Base-by-base conservation (phyloP, 2,888 invertebrate species). In the Aphidius colemani region DNA sequence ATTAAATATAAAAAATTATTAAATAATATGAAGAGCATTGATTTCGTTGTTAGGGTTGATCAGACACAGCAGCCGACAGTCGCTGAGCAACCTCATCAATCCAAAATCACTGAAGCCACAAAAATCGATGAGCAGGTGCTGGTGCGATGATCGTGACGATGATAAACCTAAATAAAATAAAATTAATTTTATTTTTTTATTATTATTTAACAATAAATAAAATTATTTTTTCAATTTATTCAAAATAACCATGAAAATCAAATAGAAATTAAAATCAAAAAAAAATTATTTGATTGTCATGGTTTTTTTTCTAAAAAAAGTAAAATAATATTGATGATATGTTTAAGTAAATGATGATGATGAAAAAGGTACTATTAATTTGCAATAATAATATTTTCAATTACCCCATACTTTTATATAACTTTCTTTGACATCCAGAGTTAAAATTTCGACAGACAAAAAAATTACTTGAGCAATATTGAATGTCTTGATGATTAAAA, bases 91-190 rank as follows among this genome's bases (percentile, higher is more conserved):
- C 30, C 30, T 56, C 18, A 18, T 46, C 46, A 46, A 39, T 57
- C 39, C 10, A 39, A 46, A 57, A 46, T 18, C 45, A 57, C 7
- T 57, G 57, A 11, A 57, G 57, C 55, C 13, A 46, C 39, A 57
- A 18, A 11, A 56, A 10, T 8, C 40, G 51, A 18, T 51, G 10
- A 46, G 53, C 67, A 67, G 63, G 60, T 63, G 57, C 40, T 30
- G 30, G 57, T 48, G 46, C 45, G 46, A 9, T 57, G 57, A 51
- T 61, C 57, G 11, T 41, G 48, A 39, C 45, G 46, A 39, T 41
- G 11, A 55, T 61, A 18, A 2, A 18, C 13, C 13, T 18, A 18
- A 18, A 18, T 18, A 18, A 18, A 18, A 18, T 18, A 18, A 18
- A 18, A 18, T 18, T 18, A 18, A 18, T 53, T 43, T 46, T 55